Conservation (phyloP, 2,113 vertebrate genomes). For the Verasper variegatus region DNA sequence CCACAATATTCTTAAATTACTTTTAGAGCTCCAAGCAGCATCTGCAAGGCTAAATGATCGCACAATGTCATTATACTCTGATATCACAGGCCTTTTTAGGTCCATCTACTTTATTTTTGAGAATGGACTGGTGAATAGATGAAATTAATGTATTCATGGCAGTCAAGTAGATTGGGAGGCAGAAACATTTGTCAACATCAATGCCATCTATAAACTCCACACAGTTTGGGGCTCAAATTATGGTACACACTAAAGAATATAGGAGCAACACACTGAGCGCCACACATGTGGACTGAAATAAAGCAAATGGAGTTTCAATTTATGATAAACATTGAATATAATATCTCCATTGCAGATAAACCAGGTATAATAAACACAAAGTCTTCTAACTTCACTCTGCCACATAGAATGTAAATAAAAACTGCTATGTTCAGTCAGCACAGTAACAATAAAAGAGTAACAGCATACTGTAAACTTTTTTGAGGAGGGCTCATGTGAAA, state of each 20-base stretch:
- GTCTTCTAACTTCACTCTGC: too few species aligned
- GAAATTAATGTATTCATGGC: conserved; percentile 49
- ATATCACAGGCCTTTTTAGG: conserved; percentile 67
- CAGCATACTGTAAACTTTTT: too few species aligned
- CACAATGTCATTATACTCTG: conserved; percentile 73
- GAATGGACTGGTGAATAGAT: conserved; percentile 47
- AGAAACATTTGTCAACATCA: conserved; percentile 27
- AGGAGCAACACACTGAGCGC: not conserved
- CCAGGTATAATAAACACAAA: too few species aligned
- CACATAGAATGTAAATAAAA: too few species aligned
- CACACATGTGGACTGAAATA: too few species aligned
- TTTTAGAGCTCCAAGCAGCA: conserved; percentile 70
- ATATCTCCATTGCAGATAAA: too few species aligned
- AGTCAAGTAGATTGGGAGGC: conserved; percentile 26
- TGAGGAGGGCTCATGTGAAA: too few species aligned
- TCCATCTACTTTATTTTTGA: conserved; percentile 61
- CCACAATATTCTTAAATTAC: conserved; percentile 84
- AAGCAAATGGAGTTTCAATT: too few species aligned
- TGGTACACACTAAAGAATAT: not conserved
- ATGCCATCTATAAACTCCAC: not conserved
- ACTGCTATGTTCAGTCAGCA: too few species aligned
- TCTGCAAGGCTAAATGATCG: conserved; percentile 63
- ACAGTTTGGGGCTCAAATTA: not conserved
- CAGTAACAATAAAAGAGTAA: too few species aligned
- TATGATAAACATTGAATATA: too few species aligned